Evolutionary conservation across 2,888 invertebrate genomes (phyloP), one percentile per base, ranked within the genome.

Genomic region (Cheilosia urbana): DNA sequence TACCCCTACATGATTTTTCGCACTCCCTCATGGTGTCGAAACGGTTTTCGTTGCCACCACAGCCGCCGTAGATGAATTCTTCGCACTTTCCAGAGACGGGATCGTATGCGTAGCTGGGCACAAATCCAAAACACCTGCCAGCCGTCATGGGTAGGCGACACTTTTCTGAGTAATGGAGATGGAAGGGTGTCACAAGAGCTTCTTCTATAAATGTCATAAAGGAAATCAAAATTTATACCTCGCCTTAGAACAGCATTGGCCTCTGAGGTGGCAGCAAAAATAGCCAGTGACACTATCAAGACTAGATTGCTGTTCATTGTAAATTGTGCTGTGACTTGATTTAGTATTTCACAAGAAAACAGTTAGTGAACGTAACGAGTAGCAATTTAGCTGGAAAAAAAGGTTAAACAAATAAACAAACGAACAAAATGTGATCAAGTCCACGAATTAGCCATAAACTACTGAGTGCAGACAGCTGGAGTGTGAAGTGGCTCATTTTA

Each of bases 31-130:
- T 92, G 4, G 93, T 94, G 60, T 94, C 92, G 90, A 97, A 97
- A 89, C 96, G 96, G 91, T 97, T 97, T 88, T 94, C 94, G 90
- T 96, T 97, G 15, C 96, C 97, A 55, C 96, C 93, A 88, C 95
- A 95, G 11, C 95, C 95, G 24, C 96, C 96, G 90, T 96, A 97
- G 72, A 93, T 93, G 91, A 97, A 97, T 63, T 95, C 94, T 62
- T 95, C 93, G 90, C 97, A 97, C 91, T 93, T 94, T 9, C 94
- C 92, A 88, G 94, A 94, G 19, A 92, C 91, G 0, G 93, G 90
- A 89, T 96, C 95, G 91, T 95, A 97, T 89, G 95, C 95, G 94
- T 95, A 97, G 47, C 96, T 93, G 58, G 94, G 94, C 90, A 95
- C 96, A 87, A 94, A 94, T 13, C 96, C 96, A 55, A 95, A 93